Evolutionary conservation across 92 coral and sea anemone species (phyloP).

Genomic region (Phymanthus crucifer): DNA sequence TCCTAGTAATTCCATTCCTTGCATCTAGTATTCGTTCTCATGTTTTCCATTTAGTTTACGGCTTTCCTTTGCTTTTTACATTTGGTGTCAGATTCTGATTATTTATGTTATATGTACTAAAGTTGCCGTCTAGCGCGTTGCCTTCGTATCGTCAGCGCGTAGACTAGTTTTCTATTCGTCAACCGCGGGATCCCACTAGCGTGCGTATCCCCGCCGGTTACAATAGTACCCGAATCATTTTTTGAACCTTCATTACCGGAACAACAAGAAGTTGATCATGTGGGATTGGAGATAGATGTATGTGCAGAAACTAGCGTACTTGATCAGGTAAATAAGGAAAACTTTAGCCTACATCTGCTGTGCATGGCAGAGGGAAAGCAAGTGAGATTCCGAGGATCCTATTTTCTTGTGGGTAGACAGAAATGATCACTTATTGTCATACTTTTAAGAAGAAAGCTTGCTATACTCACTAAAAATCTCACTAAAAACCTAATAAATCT

Average conservation of each 20-base stretch:
- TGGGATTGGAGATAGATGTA: background rate
- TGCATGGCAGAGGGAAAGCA: constrained; percentile 5
- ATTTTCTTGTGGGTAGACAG: background rate
- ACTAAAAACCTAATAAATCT: background rate
- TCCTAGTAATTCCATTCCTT: too few relatives aligned
- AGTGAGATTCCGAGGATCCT: background rate
- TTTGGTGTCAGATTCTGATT: too few relatives aligned
- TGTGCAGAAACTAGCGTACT: background rate
- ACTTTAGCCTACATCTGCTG: constrained; percentile 1
- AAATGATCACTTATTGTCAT: background rate
- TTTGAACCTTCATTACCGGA: background rate
- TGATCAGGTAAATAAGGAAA: background rate
- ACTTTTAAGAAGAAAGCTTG: background rate
- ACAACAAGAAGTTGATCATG: background rate
- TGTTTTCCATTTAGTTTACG: too few relatives aligned
- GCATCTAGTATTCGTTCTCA: too few relatives aligned
- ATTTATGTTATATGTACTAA: too few relatives aligned
- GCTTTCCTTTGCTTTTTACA: too few relatives aligned
- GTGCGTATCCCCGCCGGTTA: background rate
- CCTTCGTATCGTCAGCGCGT: background rate
- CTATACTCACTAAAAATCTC: background rate
- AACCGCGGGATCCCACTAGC: too few relatives aligned
- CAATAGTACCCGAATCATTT: background rate
- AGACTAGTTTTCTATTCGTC: background rate
- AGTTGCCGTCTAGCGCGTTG: too few relatives aligned